Percentiles rank a stretch among this genome's conserved stretches.
Evolutionary conservation across 2,888 invertebrate genomes (phyloP).

Genomic region (Ormyrus labotus): DNA sequence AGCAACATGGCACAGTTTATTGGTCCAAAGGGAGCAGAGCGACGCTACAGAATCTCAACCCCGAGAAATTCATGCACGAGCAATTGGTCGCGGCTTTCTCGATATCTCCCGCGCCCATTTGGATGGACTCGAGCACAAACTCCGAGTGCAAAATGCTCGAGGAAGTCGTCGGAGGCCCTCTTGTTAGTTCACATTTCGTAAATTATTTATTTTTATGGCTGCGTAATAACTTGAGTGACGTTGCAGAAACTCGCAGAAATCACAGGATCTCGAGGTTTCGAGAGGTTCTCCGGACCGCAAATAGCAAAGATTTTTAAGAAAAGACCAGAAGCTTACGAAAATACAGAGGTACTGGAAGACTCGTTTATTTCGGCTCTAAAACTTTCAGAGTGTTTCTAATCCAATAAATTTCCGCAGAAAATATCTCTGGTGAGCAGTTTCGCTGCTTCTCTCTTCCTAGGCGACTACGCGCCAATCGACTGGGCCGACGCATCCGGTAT

Average conservation of each 20-base stretch:
- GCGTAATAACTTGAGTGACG: neutral
- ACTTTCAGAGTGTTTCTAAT: too few relatives aligned
- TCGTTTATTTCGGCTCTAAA: too few relatives aligned
- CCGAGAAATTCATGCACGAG: conserved; percentile 87
- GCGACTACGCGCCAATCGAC: conserved; percentile 93
- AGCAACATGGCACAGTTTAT: conserved; percentile 99
- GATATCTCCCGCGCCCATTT: conserved; percentile 89
- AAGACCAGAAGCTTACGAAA: conserved; percentile 83
- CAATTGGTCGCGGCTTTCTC: conserved; percentile 90
- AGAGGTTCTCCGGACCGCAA: conserved; percentile 95
- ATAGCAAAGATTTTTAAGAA: conserved; percentile 91
- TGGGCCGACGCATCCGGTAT: conserved; percentile 96
- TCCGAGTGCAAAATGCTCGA: conserved; percentile 88
- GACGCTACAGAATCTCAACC: conserved; percentile 81
- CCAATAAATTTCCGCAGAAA: conserved; percentile 77
- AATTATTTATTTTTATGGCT: conserved; percentile 2
- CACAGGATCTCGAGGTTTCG: conserved; percentile 92
- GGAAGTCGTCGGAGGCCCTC: conserved; percentile 86
- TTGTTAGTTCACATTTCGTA: conserved; percentile 76
- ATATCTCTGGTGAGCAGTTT: conserved; percentile 97
- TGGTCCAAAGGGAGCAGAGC: conserved; percentile 89
- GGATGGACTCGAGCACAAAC: conserved; percentile 95
- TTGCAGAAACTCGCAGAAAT: conserved; percentile 85
- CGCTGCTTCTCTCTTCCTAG: conserved; percentile 90
- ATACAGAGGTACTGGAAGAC: conserved; percentile 81